Evolutionary conservation across 2,797 vertebrate genomes (phyloP), one percentile per base, ranked within the genome.

Genomic region (Leptodactylus fallax): DNA sequence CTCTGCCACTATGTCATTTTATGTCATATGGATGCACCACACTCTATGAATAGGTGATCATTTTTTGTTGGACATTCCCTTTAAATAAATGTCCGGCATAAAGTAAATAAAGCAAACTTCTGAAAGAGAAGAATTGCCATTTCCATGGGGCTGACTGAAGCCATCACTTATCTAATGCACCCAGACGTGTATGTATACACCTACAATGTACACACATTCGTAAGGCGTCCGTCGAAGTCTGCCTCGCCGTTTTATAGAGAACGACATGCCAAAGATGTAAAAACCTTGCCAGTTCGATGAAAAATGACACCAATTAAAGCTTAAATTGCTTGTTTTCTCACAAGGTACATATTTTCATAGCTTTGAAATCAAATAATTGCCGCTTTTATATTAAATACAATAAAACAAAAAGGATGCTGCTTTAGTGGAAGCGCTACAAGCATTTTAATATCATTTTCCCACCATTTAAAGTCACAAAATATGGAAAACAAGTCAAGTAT

Each of bases 261-360:
- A 95, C 95, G 96, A 95, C 94, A 91, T 96, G 96, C 96, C 96
- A 97, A 95, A 94, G 96, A 98, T 97, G 97, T 97, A 97, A 97
- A 95, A 96, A 97, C 97, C 97, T 98, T 97, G 96, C 96, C 96
- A 97, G 96, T 96, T 91, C 93, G 90, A 90, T 97, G 97, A 98
- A 96, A 98, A 98, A 99, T 97, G 95, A 97, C 95, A 95, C 95
- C 97, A 99, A 98, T 99, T 99, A 99, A 97, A 97, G 95, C 95
- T 93, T 94, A 97, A 97, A 97, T 98, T 97, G 97, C 97, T 98
- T 97, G 96, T 98, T 98, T 98, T 96, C 97, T 98, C 97, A 97
- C 98, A 98, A 98, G 97, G 96, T 97, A 96, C 97, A 97, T 97
- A 97, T 99, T 98, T 98, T 98, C 97, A 98, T 99, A 98, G 97